These are phyloP conservation scores for Rhynchonycteris naso DNA, from an alignment of 2,797 vertebrate genomes.

Conservation along the genomic window DNA sequence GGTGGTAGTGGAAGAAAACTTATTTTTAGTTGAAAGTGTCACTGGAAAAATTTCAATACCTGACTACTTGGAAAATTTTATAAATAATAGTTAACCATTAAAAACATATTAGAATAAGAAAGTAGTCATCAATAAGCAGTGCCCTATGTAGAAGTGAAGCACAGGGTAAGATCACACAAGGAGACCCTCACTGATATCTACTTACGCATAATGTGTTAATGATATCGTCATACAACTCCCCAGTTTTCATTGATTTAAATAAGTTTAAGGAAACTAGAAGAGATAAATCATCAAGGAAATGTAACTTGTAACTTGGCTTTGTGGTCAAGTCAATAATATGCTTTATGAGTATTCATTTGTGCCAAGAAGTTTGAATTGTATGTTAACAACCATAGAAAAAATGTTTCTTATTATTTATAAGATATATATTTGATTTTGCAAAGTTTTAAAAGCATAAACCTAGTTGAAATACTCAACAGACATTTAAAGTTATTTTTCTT, in stretches of 20 bases:
- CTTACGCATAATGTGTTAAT: not conserved
- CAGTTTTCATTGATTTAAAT: not conserved
- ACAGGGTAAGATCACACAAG: not conserved
- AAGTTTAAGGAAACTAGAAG: not conserved
- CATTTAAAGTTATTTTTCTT: not conserved
- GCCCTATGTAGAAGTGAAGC: not conserved
- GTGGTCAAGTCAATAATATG: not conserved
- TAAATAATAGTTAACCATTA: not conserved
- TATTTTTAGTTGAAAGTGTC: not conserved
- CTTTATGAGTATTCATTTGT: not conserved
- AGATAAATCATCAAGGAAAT: not conserved
- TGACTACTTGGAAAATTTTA: not conserved
- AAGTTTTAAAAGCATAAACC: constrained; percentile 27
- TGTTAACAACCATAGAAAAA: not conserved
- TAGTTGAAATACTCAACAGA: constrained; percentile 40
- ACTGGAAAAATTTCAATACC: not conserved
- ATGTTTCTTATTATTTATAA: not conserved
- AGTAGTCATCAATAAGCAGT: not conserved
- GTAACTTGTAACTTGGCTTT: not conserved
- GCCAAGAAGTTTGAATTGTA: not conserved
- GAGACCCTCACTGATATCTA: not conserved
- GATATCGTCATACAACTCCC: not conserved
- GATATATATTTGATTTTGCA: constrained; percentile 57
- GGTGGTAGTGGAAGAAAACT: not conserved
- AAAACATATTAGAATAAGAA: not conserved